Percentiles rank a stretch among this genome's conserved stretches.
These are phyloP conservation scores for Bombus haemorrhoidalis DNA, from an alignment of 1,140 invertebrate genomes.

Conservation along the genomic window DNA sequence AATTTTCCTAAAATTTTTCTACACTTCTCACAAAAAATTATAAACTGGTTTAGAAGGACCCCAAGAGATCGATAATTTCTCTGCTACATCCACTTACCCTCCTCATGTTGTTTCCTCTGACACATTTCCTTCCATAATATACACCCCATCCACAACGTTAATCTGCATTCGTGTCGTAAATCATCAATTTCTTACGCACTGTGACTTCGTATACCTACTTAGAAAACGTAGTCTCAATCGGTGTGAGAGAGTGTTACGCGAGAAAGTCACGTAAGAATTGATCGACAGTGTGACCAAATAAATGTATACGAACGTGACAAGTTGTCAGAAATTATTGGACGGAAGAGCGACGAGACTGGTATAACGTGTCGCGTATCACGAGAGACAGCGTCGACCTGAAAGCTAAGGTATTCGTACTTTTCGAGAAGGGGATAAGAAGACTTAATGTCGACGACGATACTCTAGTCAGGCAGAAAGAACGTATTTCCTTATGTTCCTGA, in stretches of 20 bases:
- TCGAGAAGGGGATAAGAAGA: not conserved
- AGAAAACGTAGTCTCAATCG: not conserved
- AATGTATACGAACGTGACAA: not conserved
- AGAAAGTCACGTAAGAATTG: not conserved
- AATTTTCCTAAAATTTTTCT: not conserved
- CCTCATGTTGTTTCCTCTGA: not conserved
- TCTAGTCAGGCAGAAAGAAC: not conserved
- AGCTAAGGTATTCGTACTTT: not conserved
- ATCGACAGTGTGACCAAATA: conserved; percentile 5
- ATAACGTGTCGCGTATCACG: conserved; percentile 3
- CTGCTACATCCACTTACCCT: not conserved
- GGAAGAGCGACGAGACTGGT: conserved; percentile 10
- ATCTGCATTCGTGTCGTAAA: not conserved
- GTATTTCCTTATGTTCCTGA: conserved; percentile 18
- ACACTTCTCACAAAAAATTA: no score
- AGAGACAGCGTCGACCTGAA: conserved; percentile 21
- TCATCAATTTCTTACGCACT: not conserved
- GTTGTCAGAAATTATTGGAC: conserved; percentile 30
- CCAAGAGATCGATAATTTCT: not conserved
- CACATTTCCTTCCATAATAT: not conserved
- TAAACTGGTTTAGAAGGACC: no score
- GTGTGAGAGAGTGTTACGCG: not conserved
- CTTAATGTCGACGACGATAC: conserved; percentile 17
- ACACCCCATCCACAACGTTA: not conserved
- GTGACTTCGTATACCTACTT: not conserved